Percentiles rank a stretch among this genome's conserved stretches.
phyloP scores from a whole-genome alignment of 2,113 vertebrate genomes.

The Platichthys flesus region DNA sequence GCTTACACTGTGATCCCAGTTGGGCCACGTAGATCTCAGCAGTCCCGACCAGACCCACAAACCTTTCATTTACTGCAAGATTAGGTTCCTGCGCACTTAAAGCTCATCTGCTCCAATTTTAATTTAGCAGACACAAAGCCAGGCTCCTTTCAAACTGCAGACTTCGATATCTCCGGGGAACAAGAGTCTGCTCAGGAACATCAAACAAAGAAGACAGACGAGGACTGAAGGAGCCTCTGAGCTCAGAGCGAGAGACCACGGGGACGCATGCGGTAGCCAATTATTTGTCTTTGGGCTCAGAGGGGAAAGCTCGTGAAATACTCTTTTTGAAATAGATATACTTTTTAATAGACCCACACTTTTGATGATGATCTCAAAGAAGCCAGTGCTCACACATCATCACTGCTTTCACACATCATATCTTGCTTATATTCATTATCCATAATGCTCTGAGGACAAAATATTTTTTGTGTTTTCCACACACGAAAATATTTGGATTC shows the following conservation, averaged over 20 bases:
- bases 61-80: neutral
- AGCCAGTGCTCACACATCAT: neutral
- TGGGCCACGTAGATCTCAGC: conserved; percentile 8
- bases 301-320: neutral
- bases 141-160: neutral
- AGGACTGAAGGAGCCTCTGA: neutral
- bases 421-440: neutral
- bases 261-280: neutral
- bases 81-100: neutral
- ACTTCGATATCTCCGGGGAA: neutral
- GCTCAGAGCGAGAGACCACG: neutral
- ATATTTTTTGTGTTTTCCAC: neutral
- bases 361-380: neutral
- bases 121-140: conserved; percentile 5
- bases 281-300: neutral
- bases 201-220: neutral
- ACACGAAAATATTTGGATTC: neutral
- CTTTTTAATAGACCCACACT: neutral
- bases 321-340: neutral
- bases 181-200: neutral
- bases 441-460: neutral
- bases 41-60: neutral
- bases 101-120: neutral
- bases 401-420: neutral
- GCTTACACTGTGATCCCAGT: conserved; percentile 8